A percentile compares a stretch with the other conserved stretches of the same genome.
Evolutionary conservation across 2,113 vertebrate genomes (phyloP).

Genomic region (Osmerus eperlanus): DNA sequence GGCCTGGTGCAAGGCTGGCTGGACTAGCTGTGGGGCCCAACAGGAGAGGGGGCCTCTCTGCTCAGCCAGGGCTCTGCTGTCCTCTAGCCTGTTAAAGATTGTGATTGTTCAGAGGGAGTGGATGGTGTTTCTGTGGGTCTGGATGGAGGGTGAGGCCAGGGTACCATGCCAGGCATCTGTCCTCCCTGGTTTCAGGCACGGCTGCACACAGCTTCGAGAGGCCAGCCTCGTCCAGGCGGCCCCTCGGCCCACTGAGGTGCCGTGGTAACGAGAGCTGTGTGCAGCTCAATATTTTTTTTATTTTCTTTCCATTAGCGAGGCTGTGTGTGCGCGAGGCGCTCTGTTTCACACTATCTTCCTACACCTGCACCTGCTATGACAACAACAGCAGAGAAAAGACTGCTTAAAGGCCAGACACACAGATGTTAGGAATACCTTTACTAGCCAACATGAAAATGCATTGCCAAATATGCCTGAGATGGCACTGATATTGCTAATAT

Average conservation of each 20-base stretch:
- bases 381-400: constrained; percentile 4
- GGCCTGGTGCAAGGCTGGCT: not conserved
- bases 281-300: constrained; percentile 14
- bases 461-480: too few species aligned
- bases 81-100: constrained; percentile 5
- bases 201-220: constrained; percentile 47
- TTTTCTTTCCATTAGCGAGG: constrained; percentile 38
- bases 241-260: too few species aligned
- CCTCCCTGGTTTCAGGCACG: constrained; percentile 47
- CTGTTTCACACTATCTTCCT: constrained; percentile 45
- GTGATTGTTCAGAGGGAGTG: constrained; percentile 18
- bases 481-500: too few species aligned
- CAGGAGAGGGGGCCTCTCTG: not conserved
- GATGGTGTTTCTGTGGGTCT: constrained; percentile 4
- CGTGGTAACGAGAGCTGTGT: constrained; percentile 33
- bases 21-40: not conserved
- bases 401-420: not conserved
- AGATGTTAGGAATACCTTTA: not conserved
- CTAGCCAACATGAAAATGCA: too few species aligned
- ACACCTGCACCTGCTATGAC: constrained; percentile 18
- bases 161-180: constrained; percentile 51
- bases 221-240: not conserved
- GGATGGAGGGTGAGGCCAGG: constrained; percentile 37
- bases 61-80: not conserved
- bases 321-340: constrained; percentile 16